Evolutionary conservation across 2,113 vertebrate genomes (phyloP).

Genomic region (Rhinogobius similis): DNA sequence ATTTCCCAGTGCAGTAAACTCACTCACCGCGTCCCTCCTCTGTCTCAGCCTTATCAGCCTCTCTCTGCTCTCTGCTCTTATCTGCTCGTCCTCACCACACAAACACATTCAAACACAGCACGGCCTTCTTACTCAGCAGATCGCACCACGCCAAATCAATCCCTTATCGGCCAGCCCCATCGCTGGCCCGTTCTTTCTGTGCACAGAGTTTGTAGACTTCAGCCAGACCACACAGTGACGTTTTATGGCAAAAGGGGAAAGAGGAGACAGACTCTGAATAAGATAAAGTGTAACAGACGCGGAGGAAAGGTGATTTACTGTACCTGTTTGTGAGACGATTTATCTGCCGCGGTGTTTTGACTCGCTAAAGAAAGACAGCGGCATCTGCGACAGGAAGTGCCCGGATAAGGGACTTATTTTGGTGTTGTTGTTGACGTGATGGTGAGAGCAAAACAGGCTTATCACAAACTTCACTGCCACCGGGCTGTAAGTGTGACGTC

Average conservation of each 20-base stretch:
- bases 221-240: slow-evolving; percentile 71
- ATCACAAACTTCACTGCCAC: slow-evolving; percentile 46
- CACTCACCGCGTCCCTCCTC: too few species aligned
- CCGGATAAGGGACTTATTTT: slow-evolving; percentile 38
- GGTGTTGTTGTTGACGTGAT: slow-evolving; percentile 46
- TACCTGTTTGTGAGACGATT: neutral
- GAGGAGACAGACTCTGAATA: slow-evolving; percentile 58
- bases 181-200: slow-evolving; percentile 15
- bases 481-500: slow-evolving; percentile 21
- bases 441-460: slow-evolving; percentile 42
- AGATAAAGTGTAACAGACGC: slow-evolving; percentile 47
- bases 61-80: too few species aligned
- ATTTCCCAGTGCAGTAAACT: too few species aligned
- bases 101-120: slow-evolving; percentile 30
- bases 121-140: slow-evolving; percentile 52
- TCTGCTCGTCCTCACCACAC: slow-evolving; percentile 23
- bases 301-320: slow-evolving; percentile 19
- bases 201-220: too few species aligned
- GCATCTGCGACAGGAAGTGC: slow-evolving; percentile 50
- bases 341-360: slow-evolving; percentile 73
- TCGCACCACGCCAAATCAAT: slow-evolving; percentile 50
- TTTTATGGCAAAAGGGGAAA: slow-evolving; percentile 53
- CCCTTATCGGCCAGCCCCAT: slow-evolving; percentile 65
- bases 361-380: slow-evolving; percentile 68
- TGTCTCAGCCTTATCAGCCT: too few species aligned